Conservation (phyloP, 1,140 invertebrate species). For the Magallana ariakensis region DNA sequence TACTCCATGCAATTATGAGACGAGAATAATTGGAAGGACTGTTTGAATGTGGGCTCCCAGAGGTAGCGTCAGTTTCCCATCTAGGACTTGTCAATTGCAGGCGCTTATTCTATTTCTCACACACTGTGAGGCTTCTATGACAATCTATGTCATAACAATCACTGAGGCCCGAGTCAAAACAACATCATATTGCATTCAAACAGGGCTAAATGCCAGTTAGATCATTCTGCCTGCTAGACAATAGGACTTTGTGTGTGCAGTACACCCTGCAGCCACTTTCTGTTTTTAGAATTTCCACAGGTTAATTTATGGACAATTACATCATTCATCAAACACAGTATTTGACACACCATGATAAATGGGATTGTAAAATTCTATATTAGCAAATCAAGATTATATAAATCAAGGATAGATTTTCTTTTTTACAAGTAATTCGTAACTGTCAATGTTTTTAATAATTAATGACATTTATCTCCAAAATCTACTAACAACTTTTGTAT, state of each 20-base stretch:
- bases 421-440: conserved; percentile 16
- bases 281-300: conserved; percentile 38
- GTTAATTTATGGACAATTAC: conserved; percentile 38
- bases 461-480: conserved; percentile 19
- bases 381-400: conserved; percentile 17
- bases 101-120: conserved; percentile 53
- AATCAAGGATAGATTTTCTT: conserved; percentile 22
- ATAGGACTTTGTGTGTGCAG: conserved; percentile 15
- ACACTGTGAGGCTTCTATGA: conserved; percentile 52
- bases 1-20: conserved; percentile 38
- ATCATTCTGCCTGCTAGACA: conserved; percentile 31
- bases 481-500: conserved; percentile 14
- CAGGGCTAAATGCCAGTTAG: conserved; percentile 37
- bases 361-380: conserved; percentile 25
- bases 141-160: conserved; percentile 46
- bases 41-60: conserved; percentile 42
- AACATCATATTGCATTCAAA: conserved; percentile 42
- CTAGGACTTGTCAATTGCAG: conserved; percentile 52
- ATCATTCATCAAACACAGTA: conserved; percentile 24
- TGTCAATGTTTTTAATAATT: conserved; percentile 31
- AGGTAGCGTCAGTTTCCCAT: conserved; percentile 44
- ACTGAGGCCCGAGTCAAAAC: conserved; percentile 32
- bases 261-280: conserved; percentile 19
- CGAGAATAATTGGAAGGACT: conserved; percentile 38
- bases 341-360: conserved; percentile 16